Evolutionary conservation across 2,888 invertebrate genomes (phyloP).

Genomic region (Eristalinus aeneus): DNA sequence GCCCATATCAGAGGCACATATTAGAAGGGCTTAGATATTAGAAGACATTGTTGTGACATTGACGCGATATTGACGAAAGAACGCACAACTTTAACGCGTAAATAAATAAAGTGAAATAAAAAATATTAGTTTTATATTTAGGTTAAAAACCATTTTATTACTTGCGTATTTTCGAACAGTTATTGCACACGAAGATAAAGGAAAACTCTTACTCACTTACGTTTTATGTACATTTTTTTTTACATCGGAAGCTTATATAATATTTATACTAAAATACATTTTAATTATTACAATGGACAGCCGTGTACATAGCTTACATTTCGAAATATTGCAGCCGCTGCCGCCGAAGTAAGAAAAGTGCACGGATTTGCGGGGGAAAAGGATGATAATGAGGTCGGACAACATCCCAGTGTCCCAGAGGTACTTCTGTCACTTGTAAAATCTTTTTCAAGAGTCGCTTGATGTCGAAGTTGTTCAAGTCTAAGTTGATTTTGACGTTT

Average conservation of each 20-base stretch:
- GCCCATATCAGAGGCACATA: too few relatives aligned
- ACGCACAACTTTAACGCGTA: too few relatives aligned
- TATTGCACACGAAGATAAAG: slow-evolving; percentile 67
- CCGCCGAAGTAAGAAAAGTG: slow-evolving; percentile 86
- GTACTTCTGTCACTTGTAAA: slow-evolving; percentile 78
- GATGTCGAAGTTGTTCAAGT: slow-evolving; percentile 91
- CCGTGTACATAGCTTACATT: slow-evolving; percentile 89
- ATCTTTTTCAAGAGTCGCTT: slow-evolving; percentile 89
- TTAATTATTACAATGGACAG: slow-evolving; percentile 84
- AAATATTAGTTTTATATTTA: background rate
- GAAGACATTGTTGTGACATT: too few relatives aligned
- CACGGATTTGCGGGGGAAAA: slow-evolving; percentile 81
- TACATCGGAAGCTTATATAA: slow-evolving; percentile 30
- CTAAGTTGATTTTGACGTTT: slow-evolving; percentile 94
- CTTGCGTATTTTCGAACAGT: slow-evolving; percentile 31
- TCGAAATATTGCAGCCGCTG: slow-evolving; percentile 86
- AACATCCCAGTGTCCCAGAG: slow-evolving; percentile 76
- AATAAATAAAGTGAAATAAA: background rate
- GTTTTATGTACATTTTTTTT: slow-evolving; percentile 56
- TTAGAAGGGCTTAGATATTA: too few relatives aligned
- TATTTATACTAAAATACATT: background rate
- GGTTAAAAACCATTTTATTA: slow-evolving; percentile 31
- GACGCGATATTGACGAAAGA: too few relatives aligned
- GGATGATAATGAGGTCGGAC: slow-evolving; percentile 78
- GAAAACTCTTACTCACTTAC: slow-evolving; percentile 16